These are phyloP conservation scores for Platygyra sinensis DNA, from an alignment of 64 coral and sea anemone species.

Conservation along the genomic window DNA sequence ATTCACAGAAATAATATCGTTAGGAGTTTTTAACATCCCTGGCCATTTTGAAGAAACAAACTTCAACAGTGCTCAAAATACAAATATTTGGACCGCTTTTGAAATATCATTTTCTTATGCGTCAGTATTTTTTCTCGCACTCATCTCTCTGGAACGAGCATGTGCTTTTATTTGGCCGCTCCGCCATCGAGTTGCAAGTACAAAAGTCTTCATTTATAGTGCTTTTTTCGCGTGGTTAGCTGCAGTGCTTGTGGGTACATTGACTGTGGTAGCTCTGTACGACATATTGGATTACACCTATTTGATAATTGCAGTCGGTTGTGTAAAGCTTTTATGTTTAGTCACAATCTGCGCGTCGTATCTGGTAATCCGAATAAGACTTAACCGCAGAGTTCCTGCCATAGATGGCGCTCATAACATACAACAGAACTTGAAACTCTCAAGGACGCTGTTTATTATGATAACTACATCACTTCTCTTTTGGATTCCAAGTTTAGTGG, in stretches of 20 bases:
- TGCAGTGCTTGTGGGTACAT: background rate
- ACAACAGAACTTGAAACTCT: background rate
- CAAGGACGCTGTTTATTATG: background rate
- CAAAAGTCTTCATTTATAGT: background rate
- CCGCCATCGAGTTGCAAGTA: background rate
- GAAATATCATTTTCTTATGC: background rate
- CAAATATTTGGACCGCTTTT: background rate
- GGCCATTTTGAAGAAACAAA: background rate
- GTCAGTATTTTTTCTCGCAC: background rate
- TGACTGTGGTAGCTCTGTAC: background rate
- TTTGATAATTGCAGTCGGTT: background rate
- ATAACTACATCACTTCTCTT: background rate
- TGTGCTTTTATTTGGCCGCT: slow-evolving; percentile 15
- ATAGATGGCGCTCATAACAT: background rate
- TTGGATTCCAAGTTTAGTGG: background rate
- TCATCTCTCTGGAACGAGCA: background rate
- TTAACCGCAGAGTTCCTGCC: background rate
- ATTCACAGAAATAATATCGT: background rate
- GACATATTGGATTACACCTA: background rate
- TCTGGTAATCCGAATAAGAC: background rate
- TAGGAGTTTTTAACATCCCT: background rate
- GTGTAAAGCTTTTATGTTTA: background rate
- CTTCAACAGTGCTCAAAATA: background rate
- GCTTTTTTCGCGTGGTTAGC: background rate
- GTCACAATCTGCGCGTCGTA: background rate